phyloP scores from a whole-genome alignment of 2,888 invertebrate genomes.

The Drosophila kuntzei region DNA sequence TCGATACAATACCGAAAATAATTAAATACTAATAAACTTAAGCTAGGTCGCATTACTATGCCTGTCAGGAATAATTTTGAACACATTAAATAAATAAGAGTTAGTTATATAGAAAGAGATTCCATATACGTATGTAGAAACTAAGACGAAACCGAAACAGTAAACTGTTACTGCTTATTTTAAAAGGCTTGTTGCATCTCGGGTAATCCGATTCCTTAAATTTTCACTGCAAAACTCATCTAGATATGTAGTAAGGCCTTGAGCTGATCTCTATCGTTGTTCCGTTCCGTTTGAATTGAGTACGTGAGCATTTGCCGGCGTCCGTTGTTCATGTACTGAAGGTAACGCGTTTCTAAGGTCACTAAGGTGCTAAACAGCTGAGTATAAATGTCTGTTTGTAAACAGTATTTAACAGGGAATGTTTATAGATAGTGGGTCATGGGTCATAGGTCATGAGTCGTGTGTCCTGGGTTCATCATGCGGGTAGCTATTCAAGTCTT shows the following conservation, averaged over 20 bases:
- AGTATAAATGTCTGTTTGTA: conserved; percentile 44
- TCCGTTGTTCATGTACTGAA: conserved; percentile 47
- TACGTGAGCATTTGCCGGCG: conserved; percentile 37
- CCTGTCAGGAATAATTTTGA: conserved; percentile 71
- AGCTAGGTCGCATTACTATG: conserved; percentile 63
- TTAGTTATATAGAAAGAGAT: conserved; percentile 42
- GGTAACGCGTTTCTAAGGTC: conserved; percentile 80
- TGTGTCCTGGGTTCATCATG: conserved; percentile 31
- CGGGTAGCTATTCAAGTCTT: conserved; percentile 58
- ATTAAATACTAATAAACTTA: conserved; percentile 59
- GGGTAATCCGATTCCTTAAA: conserved; percentile 8
- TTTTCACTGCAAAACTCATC: conserved; percentile 29
- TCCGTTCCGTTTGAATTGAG: conserved; percentile 42
- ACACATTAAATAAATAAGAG: conserved; percentile 58
- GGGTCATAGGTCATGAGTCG: conserved; percentile 15
- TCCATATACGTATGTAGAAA: conserved; percentile 18
- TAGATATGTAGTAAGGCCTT: conserved; percentile 59
- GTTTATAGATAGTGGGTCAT: conserved; percentile 20
- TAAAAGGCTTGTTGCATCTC: conserved; percentile 13
- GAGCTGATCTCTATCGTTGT: conserved; percentile 49
- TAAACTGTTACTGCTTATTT: conserved; percentile 10
- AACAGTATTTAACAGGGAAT: conserved; percentile 65
- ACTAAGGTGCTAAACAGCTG: conserved; percentile 76
- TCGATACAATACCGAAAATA: conserved; percentile 55
- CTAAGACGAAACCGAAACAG: conserved; percentile 20